phyloP scores from a whole-genome alignment of 2,888 invertebrate genomes.

The Graphium colonna region DNA sequence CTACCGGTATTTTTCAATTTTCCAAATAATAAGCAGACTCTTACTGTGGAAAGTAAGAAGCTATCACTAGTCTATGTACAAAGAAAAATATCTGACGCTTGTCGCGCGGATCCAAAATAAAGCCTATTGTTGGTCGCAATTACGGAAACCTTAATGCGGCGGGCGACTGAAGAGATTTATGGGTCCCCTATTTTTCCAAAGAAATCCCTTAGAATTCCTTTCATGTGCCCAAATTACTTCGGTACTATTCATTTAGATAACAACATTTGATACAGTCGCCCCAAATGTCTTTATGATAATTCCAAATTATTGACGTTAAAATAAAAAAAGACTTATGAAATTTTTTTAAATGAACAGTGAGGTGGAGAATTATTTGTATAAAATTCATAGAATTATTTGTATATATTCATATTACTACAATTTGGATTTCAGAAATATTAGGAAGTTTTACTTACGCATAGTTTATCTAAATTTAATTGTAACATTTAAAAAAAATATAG shows the following conservation, averaged over 20 bases:
- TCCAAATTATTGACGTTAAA: not conserved
- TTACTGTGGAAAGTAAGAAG: slow-evolving; percentile 1
- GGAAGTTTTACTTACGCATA: no score
- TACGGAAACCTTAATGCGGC: slow-evolving; percentile 46
- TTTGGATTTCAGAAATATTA: no score
- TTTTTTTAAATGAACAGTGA: not conserved
- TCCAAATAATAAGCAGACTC: slow-evolving; percentile 29
- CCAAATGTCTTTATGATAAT: not conserved
- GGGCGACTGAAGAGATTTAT: slow-evolving; percentile 48
- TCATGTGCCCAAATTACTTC: slow-evolving; percentile 15
- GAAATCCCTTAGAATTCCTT: slow-evolving; percentile 23
- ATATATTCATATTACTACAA: no score
- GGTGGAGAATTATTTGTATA: not conserved
- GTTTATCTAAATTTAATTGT: no score
- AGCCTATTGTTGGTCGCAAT: slow-evolving; percentile 50
- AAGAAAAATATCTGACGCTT: slow-evolving; percentile 15
- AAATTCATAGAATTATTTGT: no score
- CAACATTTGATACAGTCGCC: no score
- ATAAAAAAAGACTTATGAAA: not conserved
- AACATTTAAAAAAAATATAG: not conserved
- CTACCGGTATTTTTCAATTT: no score
- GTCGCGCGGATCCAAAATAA: slow-evolving; percentile 38
- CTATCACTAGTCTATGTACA: not conserved
- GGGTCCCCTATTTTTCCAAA: slow-evolving; percentile 36
- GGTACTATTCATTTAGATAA: not conserved